Conservation (phyloP, 1,140 invertebrate species). For the Pseudomyrmex dendroicus region DNA sequence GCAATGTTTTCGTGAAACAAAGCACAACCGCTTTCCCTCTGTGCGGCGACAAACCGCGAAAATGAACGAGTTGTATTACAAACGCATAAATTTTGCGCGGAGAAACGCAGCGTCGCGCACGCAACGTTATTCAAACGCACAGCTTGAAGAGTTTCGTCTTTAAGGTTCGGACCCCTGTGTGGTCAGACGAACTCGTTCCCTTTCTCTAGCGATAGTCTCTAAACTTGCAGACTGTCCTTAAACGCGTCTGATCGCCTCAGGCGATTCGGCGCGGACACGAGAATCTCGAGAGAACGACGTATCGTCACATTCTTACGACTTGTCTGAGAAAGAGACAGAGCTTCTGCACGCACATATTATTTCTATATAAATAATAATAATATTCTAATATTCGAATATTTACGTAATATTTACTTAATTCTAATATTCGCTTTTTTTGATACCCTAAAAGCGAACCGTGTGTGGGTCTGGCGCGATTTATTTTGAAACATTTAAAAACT, state of each 20-base stretch:
- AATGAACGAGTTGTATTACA: constrained; percentile 36
- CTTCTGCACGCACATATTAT: too few relatives aligned
- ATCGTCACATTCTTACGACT: background rate
- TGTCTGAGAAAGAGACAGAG: too few relatives aligned
- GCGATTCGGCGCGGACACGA: constrained; percentile 5
- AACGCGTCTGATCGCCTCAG: constrained; percentile 46
- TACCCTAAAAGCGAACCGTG: too few relatives aligned
- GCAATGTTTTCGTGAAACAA: constrained; percentile 22
- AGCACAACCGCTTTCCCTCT: constrained; percentile 11
- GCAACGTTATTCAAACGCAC: constrained; percentile 75
- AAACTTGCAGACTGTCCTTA: constrained; percentile 63
- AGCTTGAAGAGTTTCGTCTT: constrained; percentile 56
- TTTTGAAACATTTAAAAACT: too few relatives aligned
- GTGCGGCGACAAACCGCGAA: constrained; percentile 18
- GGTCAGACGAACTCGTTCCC: constrained; percentile 14
- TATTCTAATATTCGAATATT: too few relatives aligned
- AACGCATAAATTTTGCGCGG: constrained; percentile 53
- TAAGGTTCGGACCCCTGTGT: constrained; percentile 36
- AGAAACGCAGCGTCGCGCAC: constrained; percentile 61
- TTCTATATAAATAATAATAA: too few relatives aligned
- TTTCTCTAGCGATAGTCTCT: constrained; percentile 35
- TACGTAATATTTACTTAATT: too few relatives aligned
- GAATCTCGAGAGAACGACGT: constrained; percentile 10
- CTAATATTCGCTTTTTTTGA: too few relatives aligned
- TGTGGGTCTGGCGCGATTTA: too few relatives aligned